These are phyloP conservation scores for Clanis bilineata DNA, from an alignment of 2,888 invertebrate species.

Conservation along the genomic window DNA sequence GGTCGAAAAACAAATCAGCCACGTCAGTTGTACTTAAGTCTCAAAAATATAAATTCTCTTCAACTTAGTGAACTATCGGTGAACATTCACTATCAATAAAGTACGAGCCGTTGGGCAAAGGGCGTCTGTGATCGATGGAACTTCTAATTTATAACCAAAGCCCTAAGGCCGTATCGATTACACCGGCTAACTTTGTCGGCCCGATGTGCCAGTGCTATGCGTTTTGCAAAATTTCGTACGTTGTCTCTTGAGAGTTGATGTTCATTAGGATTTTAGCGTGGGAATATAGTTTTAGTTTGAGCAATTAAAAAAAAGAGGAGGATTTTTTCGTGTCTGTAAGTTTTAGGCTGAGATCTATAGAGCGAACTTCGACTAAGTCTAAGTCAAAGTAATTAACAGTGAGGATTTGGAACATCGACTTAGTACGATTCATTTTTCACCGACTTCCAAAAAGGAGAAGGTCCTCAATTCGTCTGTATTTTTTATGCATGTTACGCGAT, in stretches of 20 bases:
- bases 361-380: too few species aligned
- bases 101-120: constrained; percentile 78
- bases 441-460: too few species aligned
- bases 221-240: constrained; percentile 67
- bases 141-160: constrained; percentile 79
- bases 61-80: constrained; percentile 66
- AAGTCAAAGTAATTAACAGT: too few species aligned
- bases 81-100: constrained; percentile 77
- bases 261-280: constrained; percentile 6
- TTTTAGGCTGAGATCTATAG: too few species aligned
- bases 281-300: constrained; percentile 22
- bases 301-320: too few species aligned
- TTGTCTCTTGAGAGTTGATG: constrained; percentile 57
- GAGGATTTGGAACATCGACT: too few species aligned
- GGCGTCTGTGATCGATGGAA: constrained; percentile 79
- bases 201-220: constrained; percentile 49
- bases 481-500: too few species aligned
- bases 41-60: constrained; percentile 36
- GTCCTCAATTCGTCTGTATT: too few species aligned
- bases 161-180: constrained; percentile 82
- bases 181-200: constrained; percentile 62
- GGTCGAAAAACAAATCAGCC: neutral
- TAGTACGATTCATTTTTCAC: too few species aligned
- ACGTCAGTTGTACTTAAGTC: neutral
- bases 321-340: too few species aligned